Evolutionary conservation across 1,140 invertebrate genomes (phyloP), one percentile per base, ranked within the genome.

Genomic region (Monochamus saltuarius): DNA sequence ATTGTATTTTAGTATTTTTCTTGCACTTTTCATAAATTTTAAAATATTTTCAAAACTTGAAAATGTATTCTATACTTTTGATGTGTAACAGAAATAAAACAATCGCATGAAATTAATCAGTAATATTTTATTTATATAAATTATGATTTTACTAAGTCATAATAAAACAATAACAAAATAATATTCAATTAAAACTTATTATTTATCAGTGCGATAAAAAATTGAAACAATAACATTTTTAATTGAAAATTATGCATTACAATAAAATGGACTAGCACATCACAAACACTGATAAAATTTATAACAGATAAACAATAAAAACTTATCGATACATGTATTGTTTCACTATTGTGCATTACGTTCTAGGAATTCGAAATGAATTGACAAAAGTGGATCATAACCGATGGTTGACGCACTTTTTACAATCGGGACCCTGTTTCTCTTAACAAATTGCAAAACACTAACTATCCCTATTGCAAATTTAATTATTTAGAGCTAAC

Each of bases 111-210:
- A 29, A 29, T 29, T 29, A 29, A 29, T 29, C 22, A 29, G 22
- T 29, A 29, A 29, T 29, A 29, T 29, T 29, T 29, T 29, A 29
- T 29, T 29, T 6, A 29, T 29, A 29, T 29, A 29, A 29, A 29
- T 29, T 29, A 29, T 29, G 22, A 3, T 29, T 29, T 29, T 29
- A 29, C 22, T 6, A 29, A 29, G 22, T 29, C 22, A 6, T 39
- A 2, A 49, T 59, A 62, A 64, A 64, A 64, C 62, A 64, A 64
- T 64, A 64, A 64, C 62, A 64, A 64, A 64, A 61, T 54, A 59
- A 63, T 47, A 63, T 55, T 64, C 45, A 64, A 64, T 60, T 59
- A 55, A 42, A 60, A 62, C 56, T 51, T 37, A 62, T 11, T 29
- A 64, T 35, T 14, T 14, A 49, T 13, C 13, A 49, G 17, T 38